phyloP scores from a whole-genome alignment of 64 coral and sea anemone genomes.

The Dendronephthya gigantea region DNA sequence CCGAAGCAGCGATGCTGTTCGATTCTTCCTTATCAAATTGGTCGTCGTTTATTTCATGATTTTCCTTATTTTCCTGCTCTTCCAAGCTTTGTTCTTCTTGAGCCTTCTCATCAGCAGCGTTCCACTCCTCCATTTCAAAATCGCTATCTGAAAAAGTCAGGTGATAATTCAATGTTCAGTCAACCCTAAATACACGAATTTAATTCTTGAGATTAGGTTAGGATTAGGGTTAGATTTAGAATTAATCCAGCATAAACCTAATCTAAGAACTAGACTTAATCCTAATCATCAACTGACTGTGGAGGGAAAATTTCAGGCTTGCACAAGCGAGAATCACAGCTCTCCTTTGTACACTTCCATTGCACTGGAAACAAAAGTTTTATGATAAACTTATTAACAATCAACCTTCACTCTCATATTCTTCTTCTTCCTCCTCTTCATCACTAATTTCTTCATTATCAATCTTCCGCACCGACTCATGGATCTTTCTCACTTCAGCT shows the following conservation, averaged over 20 bases:
- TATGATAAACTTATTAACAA: background rate
- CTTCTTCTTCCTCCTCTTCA: conserved; percentile 59
- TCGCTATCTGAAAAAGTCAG: conserved; percentile 57
- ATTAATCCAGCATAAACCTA: too few relatives aligned
- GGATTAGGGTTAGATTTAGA: too few relatives aligned
- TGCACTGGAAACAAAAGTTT: background rate
- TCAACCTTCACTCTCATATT: background rate
- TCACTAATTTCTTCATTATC: conserved; percentile 99
- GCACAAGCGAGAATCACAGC: too few relatives aligned
- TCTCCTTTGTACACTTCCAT: background rate
- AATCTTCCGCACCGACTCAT: conserved; percentile 68
- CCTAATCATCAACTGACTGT: too few relatives aligned
- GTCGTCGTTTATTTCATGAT: conserved; percentile 28
- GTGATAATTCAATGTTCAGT: too few relatives aligned
- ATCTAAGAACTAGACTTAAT: too few relatives aligned
- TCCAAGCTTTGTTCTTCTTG: conserved; percentile 57
- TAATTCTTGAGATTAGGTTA: too few relatives aligned
- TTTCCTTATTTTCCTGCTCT: conserved; percentile 22
- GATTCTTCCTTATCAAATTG: background rate
- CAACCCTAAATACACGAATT: too few relatives aligned
- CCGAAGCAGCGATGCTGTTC: conserved; percentile 25
- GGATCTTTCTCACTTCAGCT: conserved; percentile 59
- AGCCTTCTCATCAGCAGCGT: conserved; percentile 60
- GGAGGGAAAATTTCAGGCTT: too few relatives aligned
- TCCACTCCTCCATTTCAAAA: conserved; percentile 89